A percentile compares a stretch with the other conserved stretches of the same genome.
phyloP scores from a whole-genome alignment of 1,140 invertebrate species.

The Euglossa dilemma region DNA sequence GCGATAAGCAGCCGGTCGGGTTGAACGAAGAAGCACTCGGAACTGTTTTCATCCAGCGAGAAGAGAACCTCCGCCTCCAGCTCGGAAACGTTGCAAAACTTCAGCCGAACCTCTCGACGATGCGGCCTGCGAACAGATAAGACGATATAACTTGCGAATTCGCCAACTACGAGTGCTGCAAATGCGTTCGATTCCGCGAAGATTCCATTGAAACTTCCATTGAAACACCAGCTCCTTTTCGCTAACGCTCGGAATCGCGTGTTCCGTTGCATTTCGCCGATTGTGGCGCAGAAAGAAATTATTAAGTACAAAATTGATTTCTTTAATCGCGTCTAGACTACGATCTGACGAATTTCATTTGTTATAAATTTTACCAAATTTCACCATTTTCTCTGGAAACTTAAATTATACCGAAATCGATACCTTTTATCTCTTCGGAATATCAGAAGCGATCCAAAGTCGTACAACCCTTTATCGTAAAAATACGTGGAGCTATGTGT shows the following conservation, averaged over 20 bases:
- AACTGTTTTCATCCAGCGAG: constrained; percentile 50
- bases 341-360: no score
- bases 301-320: no score
- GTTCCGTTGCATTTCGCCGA: background rate
- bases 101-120: constrained; percentile 58
- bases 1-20: constrained; percentile 53
- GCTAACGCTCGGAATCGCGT: background rate
- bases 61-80: constrained; percentile 62
- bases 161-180: background rate
- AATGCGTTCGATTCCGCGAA: background rate
- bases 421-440: constrained; percentile 63
- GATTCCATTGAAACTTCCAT: background rate
- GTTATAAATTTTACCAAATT: no score
- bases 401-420: background rate
- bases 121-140: constrained; percentile 56
- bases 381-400: no score
- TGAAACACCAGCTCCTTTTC: background rate
- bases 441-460: constrained; percentile 73
- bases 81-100: constrained; percentile 70
- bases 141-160: constrained; percentile 1
- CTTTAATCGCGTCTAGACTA: no score
- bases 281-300: background rate
- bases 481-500: constrained; percentile 67
- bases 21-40: constrained; percentile 57
- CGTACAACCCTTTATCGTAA: constrained; percentile 61